phyloP scores from a whole-genome alignment of 2,888 invertebrate genomes.

The Dusona sp. region DNA sequence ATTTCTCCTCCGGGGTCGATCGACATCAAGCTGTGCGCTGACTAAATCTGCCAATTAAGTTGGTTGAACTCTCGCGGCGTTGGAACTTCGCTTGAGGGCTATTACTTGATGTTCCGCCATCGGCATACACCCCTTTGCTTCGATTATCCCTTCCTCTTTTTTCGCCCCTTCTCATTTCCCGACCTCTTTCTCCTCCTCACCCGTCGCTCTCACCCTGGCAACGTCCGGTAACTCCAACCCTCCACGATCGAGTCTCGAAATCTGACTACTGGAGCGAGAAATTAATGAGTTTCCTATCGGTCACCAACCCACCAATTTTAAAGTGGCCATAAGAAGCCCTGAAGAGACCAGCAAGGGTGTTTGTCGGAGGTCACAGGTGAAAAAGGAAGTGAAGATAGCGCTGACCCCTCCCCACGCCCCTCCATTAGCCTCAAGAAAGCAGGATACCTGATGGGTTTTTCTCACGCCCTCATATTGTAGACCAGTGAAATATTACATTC shows the following conservation, averaged over 20 bases:
- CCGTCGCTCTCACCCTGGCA: slow-evolving; percentile 20
- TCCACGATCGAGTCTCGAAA: slow-evolving; percentile 69
- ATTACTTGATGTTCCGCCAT: slow-evolving; percentile 26
- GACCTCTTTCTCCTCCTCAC: slow-evolving; percentile 17
- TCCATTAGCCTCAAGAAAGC: neutral
- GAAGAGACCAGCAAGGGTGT: slow-evolving; percentile 28
- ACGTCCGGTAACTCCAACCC: neutral
- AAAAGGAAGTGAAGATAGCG: slow-evolving; percentile 41
- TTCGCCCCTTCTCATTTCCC: neutral
- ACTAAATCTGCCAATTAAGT: slow-evolving; percentile 71
- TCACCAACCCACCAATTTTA: slow-evolving; percentile 71
- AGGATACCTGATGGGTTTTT: slow-evolving; percentile 33
- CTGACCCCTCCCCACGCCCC: neutral
- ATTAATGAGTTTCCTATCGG: slow-evolving; percentile 74
- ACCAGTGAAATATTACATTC: slow-evolving; percentile 13
- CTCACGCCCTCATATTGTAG: slow-evolving; percentile 27
- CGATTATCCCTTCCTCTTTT: slow-evolving; percentile 27
- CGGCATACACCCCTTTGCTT: slow-evolving; percentile 12
- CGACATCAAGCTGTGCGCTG: slow-evolving; percentile 63
- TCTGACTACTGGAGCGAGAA: slow-evolving; percentile 73
- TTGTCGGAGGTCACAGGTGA: slow-evolving; percentile 45
- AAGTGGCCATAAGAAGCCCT: slow-evolving; percentile 42
- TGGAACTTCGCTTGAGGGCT: slow-evolving; percentile 24
- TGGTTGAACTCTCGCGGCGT: slow-evolving; percentile 52
- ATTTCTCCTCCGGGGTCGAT: slow-evolving; percentile 61